These are phyloP conservation scores for Leptinotarsa undecemlineata DNA, from an alignment of 1,140 invertebrate genomes.

Conservation along the genomic window DNA sequence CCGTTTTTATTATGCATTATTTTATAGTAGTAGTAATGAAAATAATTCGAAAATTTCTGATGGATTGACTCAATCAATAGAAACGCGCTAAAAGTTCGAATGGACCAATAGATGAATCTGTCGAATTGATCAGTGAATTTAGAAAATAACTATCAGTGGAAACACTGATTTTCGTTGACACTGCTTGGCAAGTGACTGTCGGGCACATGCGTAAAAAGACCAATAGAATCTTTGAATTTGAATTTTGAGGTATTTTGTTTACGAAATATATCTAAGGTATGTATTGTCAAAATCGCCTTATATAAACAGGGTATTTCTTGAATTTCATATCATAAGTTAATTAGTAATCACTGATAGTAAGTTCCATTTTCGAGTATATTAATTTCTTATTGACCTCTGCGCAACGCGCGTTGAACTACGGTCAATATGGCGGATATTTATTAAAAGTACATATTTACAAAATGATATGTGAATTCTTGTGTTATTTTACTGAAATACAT, in stretches of 20 bases:
- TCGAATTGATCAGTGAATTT: too few relatives aligned
- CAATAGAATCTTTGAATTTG: constrained; percentile 17
- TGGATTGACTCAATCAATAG: too few relatives aligned
- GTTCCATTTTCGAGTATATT: background rate
- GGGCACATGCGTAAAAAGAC: background rate
- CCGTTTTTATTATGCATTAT: too few relatives aligned
- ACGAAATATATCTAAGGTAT: background rate
- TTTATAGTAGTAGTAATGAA: too few relatives aligned
- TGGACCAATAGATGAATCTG: too few relatives aligned
- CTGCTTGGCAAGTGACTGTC: background rate
- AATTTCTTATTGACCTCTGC: constrained; percentile 5
- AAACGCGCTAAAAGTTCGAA: too few relatives aligned
- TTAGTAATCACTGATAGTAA: background rate
- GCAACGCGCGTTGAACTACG: constrained; percentile 35
- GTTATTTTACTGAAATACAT: background rate
- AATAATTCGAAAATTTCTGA: too few relatives aligned
- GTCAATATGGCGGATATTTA: constrained; percentile 74
- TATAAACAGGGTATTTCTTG: background rate
- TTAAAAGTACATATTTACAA: constrained; percentile 68
- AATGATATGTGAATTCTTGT: constrained; percentile 30
- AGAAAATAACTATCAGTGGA: too few relatives aligned
- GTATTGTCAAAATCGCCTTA: background rate
- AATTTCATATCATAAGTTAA: too few relatives aligned
- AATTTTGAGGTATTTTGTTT: background rate
- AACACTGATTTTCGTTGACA: background rate